phyloP scores from a whole-genome alignment of 2,888 invertebrate species.

The Eurytoma californica region DNA sequence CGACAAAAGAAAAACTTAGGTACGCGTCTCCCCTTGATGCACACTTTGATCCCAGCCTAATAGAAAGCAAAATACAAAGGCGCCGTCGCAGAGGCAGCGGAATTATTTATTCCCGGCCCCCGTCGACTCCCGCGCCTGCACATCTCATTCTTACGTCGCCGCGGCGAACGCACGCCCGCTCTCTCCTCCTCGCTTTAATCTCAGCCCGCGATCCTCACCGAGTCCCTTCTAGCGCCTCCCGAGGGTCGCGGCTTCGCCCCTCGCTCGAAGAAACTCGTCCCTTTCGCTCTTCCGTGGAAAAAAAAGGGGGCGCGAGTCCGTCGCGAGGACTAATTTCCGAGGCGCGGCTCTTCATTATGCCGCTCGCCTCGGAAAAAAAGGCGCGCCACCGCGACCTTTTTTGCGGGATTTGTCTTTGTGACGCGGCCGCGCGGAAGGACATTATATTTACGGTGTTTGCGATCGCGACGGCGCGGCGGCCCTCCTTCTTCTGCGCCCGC shows the following conservation, averaged over 20 bases:
- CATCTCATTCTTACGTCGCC: conserved; percentile 24
- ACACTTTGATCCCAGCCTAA: no score
- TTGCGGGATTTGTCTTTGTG: conserved; percentile 48
- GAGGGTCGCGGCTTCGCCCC: no score
- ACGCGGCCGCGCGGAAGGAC: conserved; percentile 16
- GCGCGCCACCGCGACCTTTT: neutral
- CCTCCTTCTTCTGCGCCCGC: neutral
- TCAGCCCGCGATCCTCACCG: neutral
- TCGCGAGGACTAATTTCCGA: conserved; percentile 4
- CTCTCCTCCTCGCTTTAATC: conserved; percentile 1
- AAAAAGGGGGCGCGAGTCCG: no score
- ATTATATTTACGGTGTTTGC: conserved; percentile 46
- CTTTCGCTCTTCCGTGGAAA: no score
- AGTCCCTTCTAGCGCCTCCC: no score
- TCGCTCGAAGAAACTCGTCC: no score
- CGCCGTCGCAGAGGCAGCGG: neutral
- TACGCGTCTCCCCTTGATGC: no score
- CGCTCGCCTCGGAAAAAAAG: neutral
- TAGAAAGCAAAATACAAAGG: no score
- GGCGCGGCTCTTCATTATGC: no score
- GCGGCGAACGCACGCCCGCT: neutral
- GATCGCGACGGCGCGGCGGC: neutral
- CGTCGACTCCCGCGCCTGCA: neutral
- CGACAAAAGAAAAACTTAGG: no score
- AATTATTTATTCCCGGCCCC: conserved; percentile 10